A percentile compares a stretch with the other conserved stretches of the same genome.
Evolutionary conservation across 2,113 vertebrate genomes (phyloP).

Genomic region (Thermophis baileyi): DNA sequence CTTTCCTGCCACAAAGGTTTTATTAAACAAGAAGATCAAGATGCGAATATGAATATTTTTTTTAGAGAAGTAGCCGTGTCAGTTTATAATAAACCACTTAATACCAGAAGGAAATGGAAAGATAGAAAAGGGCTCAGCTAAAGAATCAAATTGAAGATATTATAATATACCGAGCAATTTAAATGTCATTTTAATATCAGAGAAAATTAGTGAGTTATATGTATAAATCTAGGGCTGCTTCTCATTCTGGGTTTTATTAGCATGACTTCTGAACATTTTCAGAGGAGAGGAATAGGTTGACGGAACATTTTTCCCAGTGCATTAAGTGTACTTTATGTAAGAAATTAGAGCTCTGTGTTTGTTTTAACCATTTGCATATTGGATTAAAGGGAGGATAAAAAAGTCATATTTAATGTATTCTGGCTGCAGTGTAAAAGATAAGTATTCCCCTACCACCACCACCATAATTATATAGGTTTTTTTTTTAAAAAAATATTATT

Average conservation of each 20-base stretch:
- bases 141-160: constrained; percentile 36
- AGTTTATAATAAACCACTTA: constrained; percentile 52
- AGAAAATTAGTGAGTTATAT: constrained; percentile 41
- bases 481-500: neutral
- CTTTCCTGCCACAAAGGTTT: neutral
- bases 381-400: neutral
- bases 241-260: constrained; percentile 4
- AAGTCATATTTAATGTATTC: neutral
- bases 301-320: neutral
- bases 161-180: constrained; percentile 62
- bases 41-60: constrained; percentile 40
- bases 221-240: neutral
- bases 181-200: constrained; percentile 40
- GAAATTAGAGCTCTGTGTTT: fast-evolving
- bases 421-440: neutral
- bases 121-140: constrained; percentile 18
- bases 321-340: neutral
- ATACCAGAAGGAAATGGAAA: constrained; percentile 47
- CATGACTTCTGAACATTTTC: neutral
- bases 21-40: constrained; percentile 52
- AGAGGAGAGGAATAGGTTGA: neutral
- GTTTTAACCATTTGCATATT: neutral
- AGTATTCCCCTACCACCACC: neutral
- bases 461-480: neutral
- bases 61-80: constrained; percentile 50